Evolutionary conservation across 2,113 vertebrate genomes (phyloP), one percentile per base, ranked within the genome.

Genomic region (Rostratula benghalensis): DNA sequence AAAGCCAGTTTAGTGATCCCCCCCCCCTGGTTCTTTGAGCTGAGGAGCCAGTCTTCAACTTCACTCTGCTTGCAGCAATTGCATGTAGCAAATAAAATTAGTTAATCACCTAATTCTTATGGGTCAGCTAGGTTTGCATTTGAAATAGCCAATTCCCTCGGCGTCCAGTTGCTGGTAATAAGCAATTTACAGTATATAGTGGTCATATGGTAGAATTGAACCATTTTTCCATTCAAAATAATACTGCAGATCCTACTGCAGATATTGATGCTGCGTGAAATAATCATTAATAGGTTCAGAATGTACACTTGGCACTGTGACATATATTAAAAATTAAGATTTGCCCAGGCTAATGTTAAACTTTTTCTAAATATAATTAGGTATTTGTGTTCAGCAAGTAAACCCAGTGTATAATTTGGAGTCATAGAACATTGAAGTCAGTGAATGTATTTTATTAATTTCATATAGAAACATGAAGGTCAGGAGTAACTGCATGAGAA

Each of bases 281-380:
- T 35, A 80, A 50, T 69, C 65, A 74, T 60, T 83, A 90, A 59
- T 51, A 46, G 50, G 50, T 76, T 80, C 33, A 63, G 56, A 90
- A 80, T 85, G 39, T 79, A 81, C 63, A 35, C 41, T 16, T 87
- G 43, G 59, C 82, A 63, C n/a, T 69, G 33, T 60, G 71, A 45
- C 68, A 46, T 24, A 33, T 59, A 78, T 78, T 90, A 86, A 93
- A 88, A 90, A 84, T 39, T 22, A 54, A 83, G 46, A 54, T 88
- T 83, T 93, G 50, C 37, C 61, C 37, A 67, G 92, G 50, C 41
- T 92, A 23, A 86, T 88, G 25, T 20, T 90, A 73, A 88, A 54
- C 54, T 69, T 89, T 64, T 70, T 41, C 87, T 69, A 63, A 85
- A 74, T 88, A 45, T 80, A 80, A 80, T 67, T 35, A 77, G 64